phyloP scores from a whole-genome alignment of 2,113 vertebrate species.

The Amblyopsis rosae region DNA sequence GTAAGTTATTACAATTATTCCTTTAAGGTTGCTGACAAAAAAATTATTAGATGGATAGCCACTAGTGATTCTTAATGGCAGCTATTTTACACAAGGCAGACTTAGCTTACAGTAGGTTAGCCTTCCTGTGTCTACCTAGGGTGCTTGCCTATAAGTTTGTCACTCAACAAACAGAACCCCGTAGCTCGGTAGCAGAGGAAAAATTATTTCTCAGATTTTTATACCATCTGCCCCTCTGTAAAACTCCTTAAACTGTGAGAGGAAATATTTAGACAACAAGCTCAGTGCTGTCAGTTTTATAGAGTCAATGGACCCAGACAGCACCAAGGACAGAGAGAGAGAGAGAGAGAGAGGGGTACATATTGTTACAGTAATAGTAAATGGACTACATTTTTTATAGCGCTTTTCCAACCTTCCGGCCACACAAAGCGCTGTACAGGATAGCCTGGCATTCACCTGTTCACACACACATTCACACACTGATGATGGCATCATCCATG shows the following conservation, averaged over 20 bases:
- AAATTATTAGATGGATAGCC: too few relatives aligned
- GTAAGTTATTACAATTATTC: too few relatives aligned
- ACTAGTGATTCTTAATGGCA: not conserved
- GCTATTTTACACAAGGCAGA: slow-evolving; percentile 28
- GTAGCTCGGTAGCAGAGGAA: slow-evolving; percentile 42
- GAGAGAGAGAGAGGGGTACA: not conserved
- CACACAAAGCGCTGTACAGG: too few relatives aligned
- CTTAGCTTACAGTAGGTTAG: not conserved
- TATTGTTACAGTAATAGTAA: not conserved
- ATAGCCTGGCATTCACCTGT: too few relatives aligned
- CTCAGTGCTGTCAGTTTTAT: slow-evolving; percentile 57
- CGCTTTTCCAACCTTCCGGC: too few relatives aligned
- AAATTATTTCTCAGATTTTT: slow-evolving; percentile 52
- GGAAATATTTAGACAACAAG: slow-evolving; percentile 74
- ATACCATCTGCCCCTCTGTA: slow-evolving; percentile 58
- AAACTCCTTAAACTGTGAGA: slow-evolving; percentile 68
- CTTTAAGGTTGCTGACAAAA: too few relatives aligned
- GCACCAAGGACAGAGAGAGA: slow-evolving; percentile 14
- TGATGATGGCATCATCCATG: too few relatives aligned
- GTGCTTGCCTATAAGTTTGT: slow-evolving; percentile 33
- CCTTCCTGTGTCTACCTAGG: slow-evolving; percentile 15
- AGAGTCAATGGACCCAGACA: slow-evolving; percentile 49
- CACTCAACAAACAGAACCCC: slow-evolving; percentile 3
- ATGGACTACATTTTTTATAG: too few relatives aligned
- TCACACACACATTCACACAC: too few relatives aligned